phyloP scores from a whole-genome alignment of 1,140 invertebrate genomes.

The Pseudoatta argentina region DNA sequence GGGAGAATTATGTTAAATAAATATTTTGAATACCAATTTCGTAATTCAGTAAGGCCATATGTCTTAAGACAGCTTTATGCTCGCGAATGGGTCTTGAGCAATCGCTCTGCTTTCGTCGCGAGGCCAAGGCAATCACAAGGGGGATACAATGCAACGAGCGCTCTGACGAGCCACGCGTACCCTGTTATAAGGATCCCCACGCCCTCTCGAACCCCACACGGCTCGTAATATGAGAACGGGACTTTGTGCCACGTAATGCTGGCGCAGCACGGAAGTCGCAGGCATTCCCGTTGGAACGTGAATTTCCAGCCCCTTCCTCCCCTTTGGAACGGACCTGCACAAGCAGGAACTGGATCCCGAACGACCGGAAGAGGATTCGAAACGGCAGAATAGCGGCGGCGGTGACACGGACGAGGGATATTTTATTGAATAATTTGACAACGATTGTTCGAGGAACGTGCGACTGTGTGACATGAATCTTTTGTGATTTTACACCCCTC shows the following conservation, averaged over 20 bases:
- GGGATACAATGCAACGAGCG: constrained; percentile 56
- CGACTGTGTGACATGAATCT: constrained; percentile 12
- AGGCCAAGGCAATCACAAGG: constrained; percentile 49
- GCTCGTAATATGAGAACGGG: constrained; percentile 74
- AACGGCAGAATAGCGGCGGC: constrained; percentile 10
- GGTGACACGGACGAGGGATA: constrained; percentile 9
- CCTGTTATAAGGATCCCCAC: constrained; percentile 67
- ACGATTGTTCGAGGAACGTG: constrained; percentile 60
- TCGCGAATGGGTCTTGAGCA: neutral
- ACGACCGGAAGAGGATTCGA: constrained; percentile 14
- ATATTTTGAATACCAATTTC: neutral
- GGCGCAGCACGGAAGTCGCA: constrained; percentile 70
- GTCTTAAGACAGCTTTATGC: neutral
- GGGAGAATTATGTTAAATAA: neutral
- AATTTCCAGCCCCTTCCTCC: constrained; percentile 47
- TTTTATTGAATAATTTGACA: constrained; percentile 51
- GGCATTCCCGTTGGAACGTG: constrained; percentile 64
- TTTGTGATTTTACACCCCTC: constrained; percentile 5
- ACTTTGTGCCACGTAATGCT: constrained; percentile 73
- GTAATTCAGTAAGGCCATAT: neutral
- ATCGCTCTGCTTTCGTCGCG: constrained; percentile 38
- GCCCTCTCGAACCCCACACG: constrained; percentile 36
- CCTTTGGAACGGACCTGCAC: constrained; percentile 13
- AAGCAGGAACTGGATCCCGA: constrained; percentile 25
- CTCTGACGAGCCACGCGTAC: constrained; percentile 64